These are phyloP conservation scores for Zingel zingel DNA, from an alignment of 2,113 vertebrate genomes.

Conservation along the genomic window DNA sequence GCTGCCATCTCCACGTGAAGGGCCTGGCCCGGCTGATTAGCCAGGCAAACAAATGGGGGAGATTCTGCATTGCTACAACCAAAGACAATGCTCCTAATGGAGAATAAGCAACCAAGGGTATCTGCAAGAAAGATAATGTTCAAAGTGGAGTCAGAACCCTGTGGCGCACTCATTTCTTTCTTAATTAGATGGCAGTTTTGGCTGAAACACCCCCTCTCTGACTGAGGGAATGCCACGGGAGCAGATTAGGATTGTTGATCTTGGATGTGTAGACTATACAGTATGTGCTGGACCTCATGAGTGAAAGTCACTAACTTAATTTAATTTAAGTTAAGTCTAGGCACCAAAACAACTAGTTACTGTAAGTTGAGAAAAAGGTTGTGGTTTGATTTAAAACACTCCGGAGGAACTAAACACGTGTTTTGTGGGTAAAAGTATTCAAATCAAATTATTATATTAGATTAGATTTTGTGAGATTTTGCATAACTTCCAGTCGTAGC, in stretches of 20 bases:
- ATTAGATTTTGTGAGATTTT: no score
- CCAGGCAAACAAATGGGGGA: slow-evolving; percentile 67
- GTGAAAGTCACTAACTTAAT: no score
- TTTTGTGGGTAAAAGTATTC: no score
- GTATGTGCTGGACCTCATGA: background rate
- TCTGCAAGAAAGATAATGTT: slow-evolving; percentile 66
- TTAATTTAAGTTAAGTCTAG: no score
- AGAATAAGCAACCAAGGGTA: slow-evolving; percentile 41
- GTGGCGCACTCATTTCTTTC: slow-evolving; percentile 51
- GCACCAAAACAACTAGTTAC: no score
- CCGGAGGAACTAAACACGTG: no score
- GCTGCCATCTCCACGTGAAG: slow-evolving; percentile 63
- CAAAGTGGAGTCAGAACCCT: slow-evolving; percentile 48
- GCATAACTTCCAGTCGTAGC: no score
- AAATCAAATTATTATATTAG: no score
- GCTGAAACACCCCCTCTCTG: slow-evolving; percentile 35
- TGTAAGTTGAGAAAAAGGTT: no score
- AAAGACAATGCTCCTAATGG: slow-evolving; percentile 39
- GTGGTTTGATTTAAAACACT: no score
- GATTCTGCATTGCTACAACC: slow-evolving; percentile 36
- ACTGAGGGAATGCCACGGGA: slow-evolving; percentile 44
- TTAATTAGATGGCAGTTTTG: slow-evolving; percentile 67
- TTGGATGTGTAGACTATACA: slow-evolving; percentile 19
- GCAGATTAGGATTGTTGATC: slow-evolving; percentile 31
- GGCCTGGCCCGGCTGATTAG: slow-evolving; percentile 66